Percentiles rank a stretch among this genome's conserved stretches.
phyloP scores from a whole-genome alignment of 1,140 invertebrate species.

The Mizuhopecten yessoensis region DNA sequence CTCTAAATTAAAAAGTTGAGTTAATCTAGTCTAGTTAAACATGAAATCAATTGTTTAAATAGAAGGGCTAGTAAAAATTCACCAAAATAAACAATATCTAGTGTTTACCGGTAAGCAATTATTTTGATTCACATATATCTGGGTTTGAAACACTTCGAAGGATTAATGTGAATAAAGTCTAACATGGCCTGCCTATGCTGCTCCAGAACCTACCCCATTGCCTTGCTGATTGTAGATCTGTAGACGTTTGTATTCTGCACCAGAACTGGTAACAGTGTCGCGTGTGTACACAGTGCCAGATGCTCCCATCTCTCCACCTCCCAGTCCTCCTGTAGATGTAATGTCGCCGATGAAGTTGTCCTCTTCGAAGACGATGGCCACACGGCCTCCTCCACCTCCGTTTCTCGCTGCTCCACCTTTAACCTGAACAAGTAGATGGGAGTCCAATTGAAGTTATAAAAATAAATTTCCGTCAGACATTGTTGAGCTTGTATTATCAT shows the following conservation, averaged over 20 bases:
- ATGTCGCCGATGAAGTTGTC: slow-evolving; percentile 70
- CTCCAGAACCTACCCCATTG: slow-evolving; percentile 69
- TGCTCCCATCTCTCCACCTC: slow-evolving; percentile 70
- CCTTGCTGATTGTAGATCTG: slow-evolving; percentile 73
- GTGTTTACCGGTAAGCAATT: no score
- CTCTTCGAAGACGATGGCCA: slow-evolving; percentile 65
- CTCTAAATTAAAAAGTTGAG: no score
- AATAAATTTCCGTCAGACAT: no score
- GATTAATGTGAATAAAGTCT: no score
- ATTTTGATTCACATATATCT: no score
- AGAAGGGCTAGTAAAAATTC: no score
- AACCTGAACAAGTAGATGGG: slow-evolving; percentile 53
- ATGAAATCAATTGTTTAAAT: no score
- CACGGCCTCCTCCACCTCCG: slow-evolving; percentile 73
- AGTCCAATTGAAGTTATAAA: neutral
- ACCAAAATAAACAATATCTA: no score
- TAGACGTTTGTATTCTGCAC: slow-evolving; percentile 64
- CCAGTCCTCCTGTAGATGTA: slow-evolving; percentile 69
- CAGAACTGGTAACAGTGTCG: slow-evolving; percentile 47
- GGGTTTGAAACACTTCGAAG: no score
- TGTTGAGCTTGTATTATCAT: no score
- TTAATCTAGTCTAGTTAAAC: no score
- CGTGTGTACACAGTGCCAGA: slow-evolving; percentile 75
- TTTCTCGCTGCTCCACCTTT: slow-evolving; percentile 71
- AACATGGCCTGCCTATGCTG: no score